Conservation (phyloP, 2,113 vertebrate genomes). For the Muscicapa adusta region DNA sequence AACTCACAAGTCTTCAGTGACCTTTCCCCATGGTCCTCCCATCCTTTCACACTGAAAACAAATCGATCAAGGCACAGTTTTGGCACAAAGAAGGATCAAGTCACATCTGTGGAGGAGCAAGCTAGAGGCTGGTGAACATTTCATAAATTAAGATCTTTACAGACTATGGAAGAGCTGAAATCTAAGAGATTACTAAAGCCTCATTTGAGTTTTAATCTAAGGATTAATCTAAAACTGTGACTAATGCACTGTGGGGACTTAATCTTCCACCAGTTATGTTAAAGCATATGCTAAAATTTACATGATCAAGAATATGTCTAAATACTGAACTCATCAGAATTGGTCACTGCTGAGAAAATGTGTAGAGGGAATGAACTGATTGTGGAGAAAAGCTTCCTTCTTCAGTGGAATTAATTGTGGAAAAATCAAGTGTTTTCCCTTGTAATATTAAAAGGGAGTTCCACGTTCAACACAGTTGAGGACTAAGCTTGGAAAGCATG, state of each 20-base stretch:
- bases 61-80: background rate
- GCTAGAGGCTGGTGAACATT: background rate
- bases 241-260: background rate
- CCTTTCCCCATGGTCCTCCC: background rate
- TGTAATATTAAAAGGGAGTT: background rate
- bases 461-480: background rate
- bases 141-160: background rate
- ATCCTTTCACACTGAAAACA: background rate
- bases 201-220: background rate
- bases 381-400: background rate
- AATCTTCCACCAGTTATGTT: background rate
- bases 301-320: background rate
- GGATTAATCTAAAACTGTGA: background rate
- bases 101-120: background rate
- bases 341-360: background rate
- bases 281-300: background rate
- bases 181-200: background rate
- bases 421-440: background rate
- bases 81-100: background rate
- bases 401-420: background rate
- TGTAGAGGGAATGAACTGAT: background rate
- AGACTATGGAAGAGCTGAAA: background rate
- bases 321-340: background rate
- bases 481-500: background rate
- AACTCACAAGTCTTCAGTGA: background rate